phyloP scores from a whole-genome alignment of 1,140 invertebrate species.

The Diplogasteroides magnus region DNA sequence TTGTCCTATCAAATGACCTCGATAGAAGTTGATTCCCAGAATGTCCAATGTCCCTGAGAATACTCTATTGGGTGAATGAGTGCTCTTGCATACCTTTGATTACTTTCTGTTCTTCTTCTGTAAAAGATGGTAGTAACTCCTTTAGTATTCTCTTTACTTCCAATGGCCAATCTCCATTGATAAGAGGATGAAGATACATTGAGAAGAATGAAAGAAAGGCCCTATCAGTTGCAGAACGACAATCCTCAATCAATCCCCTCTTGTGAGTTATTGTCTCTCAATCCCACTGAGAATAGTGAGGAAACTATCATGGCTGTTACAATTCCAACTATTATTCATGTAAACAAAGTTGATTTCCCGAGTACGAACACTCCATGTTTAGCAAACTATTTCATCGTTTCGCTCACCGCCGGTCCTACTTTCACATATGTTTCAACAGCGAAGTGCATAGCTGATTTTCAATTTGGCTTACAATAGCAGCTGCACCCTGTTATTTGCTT shows the following conservation, averaged over 20 bases:
- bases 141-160: too few relatives aligned
- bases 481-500: not conserved
- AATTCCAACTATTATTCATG: not conserved
- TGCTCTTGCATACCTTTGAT: slow-evolving; percentile 10
- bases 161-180: slow-evolving; percentile 19
- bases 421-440: too few relatives aligned
- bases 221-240: too few relatives aligned
- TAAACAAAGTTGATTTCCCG: slow-evolving; percentile 2
- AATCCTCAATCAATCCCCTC: too few relatives aligned
- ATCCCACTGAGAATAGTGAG: not conserved
- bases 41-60: slow-evolving; percentile 27
- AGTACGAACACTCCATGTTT: slow-evolving; percentile 7
- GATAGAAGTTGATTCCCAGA: slow-evolving; percentile 36
- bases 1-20: slow-evolving; percentile 2
- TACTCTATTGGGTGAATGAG: not conserved
- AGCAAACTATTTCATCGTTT: too few relatives aligned
- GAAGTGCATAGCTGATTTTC: not conserved
- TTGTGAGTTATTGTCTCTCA: not conserved
- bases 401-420: too few relatives aligned
- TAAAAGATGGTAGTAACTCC: slow-evolving; percentile 54
- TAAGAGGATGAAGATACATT: slow-evolving; percentile 5
- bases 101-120: slow-evolving; percentile 45
- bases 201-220: slow-evolving; percentile 5
- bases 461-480: not conserved
- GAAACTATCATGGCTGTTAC: not conserved